Evolutionary conservation across 2,797 vertebrate genomes (phyloP), one percentile per base, ranked within the genome.

Genomic region (Platalea minor): DNA sequence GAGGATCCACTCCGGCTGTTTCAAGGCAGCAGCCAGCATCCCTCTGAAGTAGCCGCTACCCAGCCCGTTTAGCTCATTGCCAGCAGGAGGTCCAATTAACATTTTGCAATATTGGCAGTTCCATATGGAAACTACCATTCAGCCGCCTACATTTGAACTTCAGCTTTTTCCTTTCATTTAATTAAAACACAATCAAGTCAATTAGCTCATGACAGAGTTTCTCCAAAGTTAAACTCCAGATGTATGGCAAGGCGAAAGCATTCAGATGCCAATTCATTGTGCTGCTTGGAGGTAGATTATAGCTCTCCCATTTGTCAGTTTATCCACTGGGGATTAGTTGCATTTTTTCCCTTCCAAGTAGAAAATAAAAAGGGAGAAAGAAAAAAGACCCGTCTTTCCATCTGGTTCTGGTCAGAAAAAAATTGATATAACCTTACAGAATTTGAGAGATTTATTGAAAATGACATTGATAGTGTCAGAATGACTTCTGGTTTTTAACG

Each of bases 151-250:
- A 69, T 95, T 51, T 95, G 96, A 97, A 93, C 82, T 69, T 59
- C 80, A 88, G 64, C 85, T 88, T 96, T 97, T 89, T 69, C 73
- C 91, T 96, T 90, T 91, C 84, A 89, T 95, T 97, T 95, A 95
- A 95, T 97, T 96, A 97, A 96, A 88, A 93, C 76, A 94, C 82
- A 96, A 45, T 96, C 89, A 90, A 85, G 60, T 92, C 91, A 96
- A 76, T 95, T 92, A 91, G 89, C 60, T 96, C 90, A 79, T 85
- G 87, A 95, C 80, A 92, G 92, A 93, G 73, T 93, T 96, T 78
- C 91, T 91, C 93, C 39, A 83, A 93, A 87, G 96, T 96, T 95
- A 82, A 95, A 74, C 56, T 91, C 53, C 76, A 67, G 83, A 87
- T 90, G 79, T 70, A 74, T 84, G 89, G 82, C 89, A 77, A 89